Base-by-base conservation (phyloP, 2,113 vertebrate species). In the Gallinago paraguaiae region DNA sequence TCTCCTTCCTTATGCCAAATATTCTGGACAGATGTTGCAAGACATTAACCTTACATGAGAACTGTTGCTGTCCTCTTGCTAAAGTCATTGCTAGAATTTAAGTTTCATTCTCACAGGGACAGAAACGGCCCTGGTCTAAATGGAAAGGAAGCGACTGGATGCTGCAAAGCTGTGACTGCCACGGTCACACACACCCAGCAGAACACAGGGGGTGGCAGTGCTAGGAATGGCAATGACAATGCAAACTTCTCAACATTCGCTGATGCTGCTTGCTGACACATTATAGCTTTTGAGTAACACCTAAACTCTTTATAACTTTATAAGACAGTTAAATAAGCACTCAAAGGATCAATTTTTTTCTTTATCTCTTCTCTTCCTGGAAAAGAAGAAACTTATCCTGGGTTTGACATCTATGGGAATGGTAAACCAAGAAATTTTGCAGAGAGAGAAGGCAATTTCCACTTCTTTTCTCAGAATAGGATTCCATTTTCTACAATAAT, bases 91-190 rank as follows among this genome's bases (percentile, higher is more conserved):
- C 67, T 70, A 17, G 20, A 91, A 70, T 17, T 51, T 17, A 27
- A 46, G 17, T 35, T 30, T 57, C 50, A 35, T 35, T 41, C 63
- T 60, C 1, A 0, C 27, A 39, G 57, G 25, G 45, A 56, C 43
- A 89, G 68, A 27, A 63, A 63, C 8, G 48, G 31, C 11, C 20
- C 7, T 63, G 30, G 19, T 23, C 8, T 68, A 31, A 78, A 20
- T 1, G 5, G 13, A 12, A 69, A 78, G n/a, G 30, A 65, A 28
- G 2, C 0, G 0, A 13, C 2, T 5, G 28, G n/a, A 0, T 0
- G 0, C 25, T 51, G 56, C 23, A 46, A 30, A 69, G 57, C 46
- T 8, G 1, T 0, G 7, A 3, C 51, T 46, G 45, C 10, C 33
- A 10, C 13, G 54, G 75, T 5, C 50, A 25, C 53, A 28, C 33